Percentiles rank a stretch among this genome's conserved stretches.
phyloP scores from a whole-genome alignment of 2,797 vertebrate species.

The Intellagama lesueurii region DNA sequence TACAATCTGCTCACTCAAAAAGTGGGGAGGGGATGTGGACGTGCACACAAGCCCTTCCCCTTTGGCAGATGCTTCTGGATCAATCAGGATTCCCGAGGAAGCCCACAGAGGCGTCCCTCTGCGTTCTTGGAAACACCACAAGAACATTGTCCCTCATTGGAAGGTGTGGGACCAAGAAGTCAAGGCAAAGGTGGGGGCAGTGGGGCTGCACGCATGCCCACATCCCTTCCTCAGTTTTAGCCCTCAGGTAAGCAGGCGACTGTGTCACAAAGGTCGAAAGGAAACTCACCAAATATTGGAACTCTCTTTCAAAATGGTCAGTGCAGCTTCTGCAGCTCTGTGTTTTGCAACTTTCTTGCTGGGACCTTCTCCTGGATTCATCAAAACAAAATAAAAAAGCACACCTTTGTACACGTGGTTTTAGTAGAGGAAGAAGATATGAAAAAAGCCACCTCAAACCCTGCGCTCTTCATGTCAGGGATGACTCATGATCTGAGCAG shows the following conservation, averaged over 20 bases:
- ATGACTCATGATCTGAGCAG: too few species aligned
- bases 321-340: conserved; percentile 86
- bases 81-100: too few species aligned
- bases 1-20: background rate
- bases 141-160: background rate
- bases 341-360: conserved; percentile 94
- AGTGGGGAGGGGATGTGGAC: background rate
- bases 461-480: background rate
- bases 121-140: too few species aligned
- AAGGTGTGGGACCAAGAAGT: background rate
- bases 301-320: conserved; percentile 83
- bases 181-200: too few species aligned
- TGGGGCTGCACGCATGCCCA: background rate
- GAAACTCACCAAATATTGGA: conserved; percentile 79
- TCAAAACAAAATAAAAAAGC: background rate
- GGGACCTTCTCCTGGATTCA: conserved; percentile 84
- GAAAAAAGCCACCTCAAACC: background rate
- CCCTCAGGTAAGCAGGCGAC: background rate
- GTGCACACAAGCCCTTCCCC: too few species aligned
- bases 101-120: too few species aligned
- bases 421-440: conserved; percentile 19
- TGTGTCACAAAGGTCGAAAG: background rate
- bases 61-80: too few species aligned
- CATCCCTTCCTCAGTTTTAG: background rate
- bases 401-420: background rate